Percentiles rank a stretch among this genome's conserved stretches.
phyloP scores from a whole-genome alignment of 2,888 invertebrate species.

The Macrophya alboannulata region DNA sequence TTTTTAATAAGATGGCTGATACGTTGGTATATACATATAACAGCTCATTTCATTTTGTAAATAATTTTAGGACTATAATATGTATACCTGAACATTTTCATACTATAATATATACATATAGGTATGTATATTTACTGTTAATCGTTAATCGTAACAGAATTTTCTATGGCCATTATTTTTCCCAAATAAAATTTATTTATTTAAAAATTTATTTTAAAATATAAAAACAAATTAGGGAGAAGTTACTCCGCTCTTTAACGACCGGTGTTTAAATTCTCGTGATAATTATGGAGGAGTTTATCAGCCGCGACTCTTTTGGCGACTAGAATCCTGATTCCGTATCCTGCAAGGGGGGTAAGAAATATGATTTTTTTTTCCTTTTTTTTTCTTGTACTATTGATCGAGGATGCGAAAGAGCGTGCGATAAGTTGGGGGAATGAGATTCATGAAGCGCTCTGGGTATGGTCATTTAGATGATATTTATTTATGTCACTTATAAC shows the following conservation, averaged over 20 bases:
- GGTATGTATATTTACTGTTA: not conserved
- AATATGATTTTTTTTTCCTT: not conserved
- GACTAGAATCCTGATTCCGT: conserved; percentile 58
- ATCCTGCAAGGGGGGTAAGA: conserved; percentile 61
- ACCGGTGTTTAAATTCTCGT: not conserved
- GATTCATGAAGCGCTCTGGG: not conserved
- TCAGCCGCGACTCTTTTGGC: conserved; percentile 62
- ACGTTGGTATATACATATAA: no score
- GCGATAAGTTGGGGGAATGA: not conserved
- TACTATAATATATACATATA: not conserved
- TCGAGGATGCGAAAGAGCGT: not conserved
- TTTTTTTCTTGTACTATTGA: not conserved
- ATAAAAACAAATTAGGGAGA: not conserved
- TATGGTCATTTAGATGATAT: not conserved
- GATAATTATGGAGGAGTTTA: conserved; percentile 32
- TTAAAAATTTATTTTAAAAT: no score
- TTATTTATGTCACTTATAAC: not conserved
- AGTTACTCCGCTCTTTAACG: not conserved
- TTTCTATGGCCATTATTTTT: not conserved
- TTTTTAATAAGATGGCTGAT: not conserved
- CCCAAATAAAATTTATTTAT: not conserved
- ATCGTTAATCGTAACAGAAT: not conserved
- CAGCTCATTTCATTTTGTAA: not conserved
- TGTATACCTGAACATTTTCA: not conserved
- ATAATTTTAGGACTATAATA: conserved; percentile 14